Evolutionary conservation across 2,797 vertebrate species (phyloP), one percentile per base, ranked within the genome.

Genomic region (Gambusia yucatana): DNA sequence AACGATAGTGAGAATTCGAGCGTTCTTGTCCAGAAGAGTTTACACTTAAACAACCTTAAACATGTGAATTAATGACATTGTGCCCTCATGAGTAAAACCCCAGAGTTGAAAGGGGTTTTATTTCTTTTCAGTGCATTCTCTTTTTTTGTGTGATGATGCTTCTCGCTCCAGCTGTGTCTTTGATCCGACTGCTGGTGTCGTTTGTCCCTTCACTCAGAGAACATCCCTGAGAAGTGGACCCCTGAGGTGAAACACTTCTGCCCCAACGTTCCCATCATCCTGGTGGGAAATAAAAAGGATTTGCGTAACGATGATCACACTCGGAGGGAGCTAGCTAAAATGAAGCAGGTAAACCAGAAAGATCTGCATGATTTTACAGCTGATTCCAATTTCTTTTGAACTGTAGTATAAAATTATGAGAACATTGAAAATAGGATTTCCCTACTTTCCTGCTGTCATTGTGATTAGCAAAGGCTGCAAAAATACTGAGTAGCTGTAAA

Each of bases 161-260:
- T 73, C 14, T 36, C 22, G 30, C 22, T 36, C 43, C n/a, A 72
- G 44, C 43, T 6, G 2, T 73, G 47, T 80, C 4, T 74, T 11
- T 83, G 33, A 44, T 55, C 39, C 85, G 44, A 85, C 65, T 44
- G 28, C 59, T 73, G 22, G 13, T 76, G 8, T 80, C 2, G 73
- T 75, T 79, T 73, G 6, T 85, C 69, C 6, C 28, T 6, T 72
- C 72, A 57, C 80, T 2, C 86, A 99, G 98, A 99, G 96, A 99
- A 99, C 95, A 99, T 99, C 93, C 98, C 98, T 75, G 98, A 99
- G 93, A 99, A 99, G 87, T 99, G 98, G 98, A 99, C 98, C 83
- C 98, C 98, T 0, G 98, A 99, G 93, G 98, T 99, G 80, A 99
- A 99, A 95, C 98, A 99, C 93, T 99, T 99, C 93, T 99, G 98